Evolutionary conservation across 2,888 invertebrate genomes (phyloP).

Genomic region (Rhynchonema sp.): DNA sequence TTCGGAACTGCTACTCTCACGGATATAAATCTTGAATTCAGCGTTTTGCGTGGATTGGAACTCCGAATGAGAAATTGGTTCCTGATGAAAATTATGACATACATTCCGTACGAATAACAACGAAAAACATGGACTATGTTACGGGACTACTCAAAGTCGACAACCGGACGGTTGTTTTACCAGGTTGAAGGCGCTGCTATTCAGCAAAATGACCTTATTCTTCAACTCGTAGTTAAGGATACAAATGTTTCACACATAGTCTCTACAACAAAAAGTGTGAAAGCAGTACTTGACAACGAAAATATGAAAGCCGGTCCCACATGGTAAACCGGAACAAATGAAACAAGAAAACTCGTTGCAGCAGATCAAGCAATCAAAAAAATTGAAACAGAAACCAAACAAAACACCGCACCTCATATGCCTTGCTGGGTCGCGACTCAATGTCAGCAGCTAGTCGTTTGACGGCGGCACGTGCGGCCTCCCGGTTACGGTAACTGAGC

Average conservation of each 20-base stretch:
- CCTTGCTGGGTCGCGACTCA: constrained; percentile 14
- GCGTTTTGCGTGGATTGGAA: too few relatives aligned
- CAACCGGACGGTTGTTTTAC: too few relatives aligned
- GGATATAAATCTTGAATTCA: too few relatives aligned
- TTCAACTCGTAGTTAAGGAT: too few relatives aligned
- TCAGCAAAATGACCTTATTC: too few relatives aligned
- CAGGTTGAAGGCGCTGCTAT: too few relatives aligned
- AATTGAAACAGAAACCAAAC: background rate
- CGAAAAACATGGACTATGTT: too few relatives aligned
- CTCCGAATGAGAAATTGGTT: too few relatives aligned
- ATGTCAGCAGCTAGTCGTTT: constrained; percentile 13
- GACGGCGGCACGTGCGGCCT: constrained; percentile 12
- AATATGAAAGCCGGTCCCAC: background rate
- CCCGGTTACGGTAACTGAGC: constrained; percentile 4
- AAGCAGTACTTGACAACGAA: background rate
- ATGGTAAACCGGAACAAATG: background rate
- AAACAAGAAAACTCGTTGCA: background rate
- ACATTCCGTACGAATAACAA: too few relatives aligned
- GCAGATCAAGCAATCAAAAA: background rate
- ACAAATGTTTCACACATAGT: background rate
- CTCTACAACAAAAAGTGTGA: background rate
- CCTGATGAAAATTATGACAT: too few relatives aligned
- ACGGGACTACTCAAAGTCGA: too few relatives aligned
- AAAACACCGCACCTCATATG: constrained; percentile 12
- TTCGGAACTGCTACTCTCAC: too few relatives aligned